Base-by-base conservation (phyloP, 2,888 invertebrate species). In the Acronicta leporina region DNA sequence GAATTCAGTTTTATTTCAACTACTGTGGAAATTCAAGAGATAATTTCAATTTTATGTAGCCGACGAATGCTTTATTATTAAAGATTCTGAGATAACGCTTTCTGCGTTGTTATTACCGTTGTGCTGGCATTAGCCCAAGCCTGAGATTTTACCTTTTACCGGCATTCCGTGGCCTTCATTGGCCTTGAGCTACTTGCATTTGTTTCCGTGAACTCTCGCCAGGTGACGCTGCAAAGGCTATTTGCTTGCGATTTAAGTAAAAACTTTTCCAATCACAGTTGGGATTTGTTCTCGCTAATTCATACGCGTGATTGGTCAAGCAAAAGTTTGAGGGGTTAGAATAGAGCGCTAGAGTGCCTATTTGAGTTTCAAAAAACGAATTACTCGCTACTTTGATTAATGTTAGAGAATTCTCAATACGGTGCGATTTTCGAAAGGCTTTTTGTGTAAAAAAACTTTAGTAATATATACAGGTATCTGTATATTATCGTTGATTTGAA, bases 101-200 rank as follows among this genome's bases (percentile, higher is more conserved):
- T 52, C 38, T 43, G 46, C 47, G 38, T 41, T 56, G 67, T 52
- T 67, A 65, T 76, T 65, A 63, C 58, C 55, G 33, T 25, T 53
- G 38, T 61, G 61, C 61, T 75, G 75, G 75, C 75, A 50, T 9
- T 41, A 25, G 11, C 38, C 77, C 75, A 75, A 77, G 62, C 59
- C 49, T 63, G 25, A 49, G 53, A 65, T 48, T 77, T 73, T 70
- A 61, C 61, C 64, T 77, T 74, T 73, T 63, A 64, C 60, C 58
- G 59, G 54, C 71, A 43, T 60, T 49, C 38, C 52, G 61, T 69
- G 68, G 68, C 68, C 68, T 74, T 73, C 38, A 30, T 57, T 62
- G 70, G 45, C 74, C 75, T 77, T 73, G 77, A 77, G 53, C 77
- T 54, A 73, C 63, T 64, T 70, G 50, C 42, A 44, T 40, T 42